These are phyloP conservation scores for Gobio occitaniae DNA, from an alignment of 2,797 vertebrate genomes.

Conservation along the genomic window DNA sequence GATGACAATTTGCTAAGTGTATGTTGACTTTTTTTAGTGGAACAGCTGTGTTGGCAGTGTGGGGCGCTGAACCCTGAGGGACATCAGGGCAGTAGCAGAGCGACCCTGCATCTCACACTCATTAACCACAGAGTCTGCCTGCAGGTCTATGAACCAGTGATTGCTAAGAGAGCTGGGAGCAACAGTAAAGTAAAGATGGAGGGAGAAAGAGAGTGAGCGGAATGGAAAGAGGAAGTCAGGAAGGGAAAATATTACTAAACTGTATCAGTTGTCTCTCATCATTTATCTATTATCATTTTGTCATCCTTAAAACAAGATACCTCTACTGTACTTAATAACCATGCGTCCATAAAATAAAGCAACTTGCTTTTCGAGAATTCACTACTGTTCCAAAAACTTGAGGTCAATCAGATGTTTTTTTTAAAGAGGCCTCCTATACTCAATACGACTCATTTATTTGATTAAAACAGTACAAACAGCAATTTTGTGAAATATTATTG, in stretches of 20 bases:
- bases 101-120: not conserved
- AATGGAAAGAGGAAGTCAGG: not conserved
- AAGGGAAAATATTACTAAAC: not conserved
- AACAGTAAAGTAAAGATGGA: not conserved
- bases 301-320: not conserved
- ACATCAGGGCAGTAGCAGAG: constrained; percentile 1
- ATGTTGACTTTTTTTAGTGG: not conserved
- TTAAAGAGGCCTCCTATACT: not conserved
- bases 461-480: not conserved
- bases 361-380: not conserved
- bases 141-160: not conserved
- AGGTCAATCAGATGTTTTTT: not conserved
- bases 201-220: not conserved
- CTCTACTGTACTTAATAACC: not conserved
- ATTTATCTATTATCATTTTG: not conserved
- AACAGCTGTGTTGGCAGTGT: constrained; percentile 20
- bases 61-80: not conserved
- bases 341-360: not conserved
- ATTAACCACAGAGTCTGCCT: constrained; percentile 35
- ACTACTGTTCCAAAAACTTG: not conserved
- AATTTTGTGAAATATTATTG: not conserved
- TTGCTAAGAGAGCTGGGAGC: not conserved
- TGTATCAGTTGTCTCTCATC: not conserved
- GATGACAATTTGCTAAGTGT: not conserved
- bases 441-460: not conserved